Conservation (phyloP, 2,888 invertebrate genomes). For the Andrena praecox region DNA sequence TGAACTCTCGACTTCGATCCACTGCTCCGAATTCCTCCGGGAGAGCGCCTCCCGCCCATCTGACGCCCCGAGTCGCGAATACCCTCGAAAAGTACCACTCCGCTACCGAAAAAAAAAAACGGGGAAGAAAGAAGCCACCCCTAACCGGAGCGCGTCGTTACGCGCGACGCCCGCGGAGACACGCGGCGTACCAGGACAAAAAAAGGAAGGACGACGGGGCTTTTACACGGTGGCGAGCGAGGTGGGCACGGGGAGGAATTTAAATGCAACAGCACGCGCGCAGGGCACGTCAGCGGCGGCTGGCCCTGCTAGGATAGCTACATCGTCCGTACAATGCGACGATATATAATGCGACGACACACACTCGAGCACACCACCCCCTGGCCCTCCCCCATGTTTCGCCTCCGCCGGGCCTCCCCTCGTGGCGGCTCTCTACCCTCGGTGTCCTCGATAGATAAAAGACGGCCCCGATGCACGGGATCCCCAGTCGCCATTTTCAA, state of each 20-base stretch:
- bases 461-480: conserved; percentile 70
- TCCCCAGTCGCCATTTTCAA: conserved; percentile 82
- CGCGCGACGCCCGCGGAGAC: conserved; percentile 14
- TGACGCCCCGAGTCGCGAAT: not conserved
- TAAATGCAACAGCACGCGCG: conserved; percentile 58
- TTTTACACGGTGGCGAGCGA: not conserved
- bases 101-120: too few species aligned
- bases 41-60: too few species aligned
- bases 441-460: conserved; percentile 72
- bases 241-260: conserved; percentile 33
- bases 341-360: conserved; percentile 66
- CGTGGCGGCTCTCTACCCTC: conserved; percentile 20
- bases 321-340: conserved; percentile 64
- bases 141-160: conserved; percentile 1
- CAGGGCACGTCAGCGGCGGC: conserved; percentile 36
- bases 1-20: too few species aligned
- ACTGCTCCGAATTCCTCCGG: too few species aligned
- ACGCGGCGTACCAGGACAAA: not conserved
- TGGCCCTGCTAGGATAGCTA: conserved; percentile 56
- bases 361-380: conserved; percentile 13
- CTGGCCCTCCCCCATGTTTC: not conserved
- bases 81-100: not conserved
- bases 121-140: not conserved
- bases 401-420: conserved; percentile 3
- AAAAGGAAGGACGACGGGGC: conserved; percentile 8